Evolutionary conservation across 1,140 invertebrate genomes (phyloP), one percentile per base, ranked within the genome.

Genomic region (Nymphalis io): DNA sequence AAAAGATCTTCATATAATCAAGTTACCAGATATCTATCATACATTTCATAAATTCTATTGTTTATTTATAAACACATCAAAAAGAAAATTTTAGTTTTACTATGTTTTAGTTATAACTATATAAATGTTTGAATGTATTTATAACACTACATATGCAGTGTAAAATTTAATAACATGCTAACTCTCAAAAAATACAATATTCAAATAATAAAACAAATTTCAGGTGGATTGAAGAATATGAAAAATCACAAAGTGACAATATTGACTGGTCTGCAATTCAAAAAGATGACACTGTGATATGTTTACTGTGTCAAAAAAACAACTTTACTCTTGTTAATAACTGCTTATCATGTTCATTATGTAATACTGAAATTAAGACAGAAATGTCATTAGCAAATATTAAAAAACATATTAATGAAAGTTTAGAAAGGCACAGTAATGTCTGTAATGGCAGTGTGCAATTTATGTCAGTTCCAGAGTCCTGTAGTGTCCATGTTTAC

Each of bases 171-270:
- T 8, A 33, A 3, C 10, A 33, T 33, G 10, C 10, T 6, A 8
- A 33, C 3, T 33, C 27, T 42, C 3, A 42, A 42, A 18, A 59
- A 59, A n/a, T 1, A 6, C 33, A 55, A 27, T 18, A 33, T 39
- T 39, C 2, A 59, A 59, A 40, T 59, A 12, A 18, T 40, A 8
- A 39, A 27, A 27, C 12, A 61, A 48, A 12, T 83, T 87, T 18
- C 70, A 91, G 89, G 89, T 88, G 76, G 62, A 21, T 82, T 46
- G 78, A 84, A 70, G 87, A 91, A 75, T 87, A 89, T 84, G 86
- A 91, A 70, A 89, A 83, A 76, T 81, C 83, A 27, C 75, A 86
- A 63, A 64, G 64, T 46, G 75, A 80, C 40, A 72, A 86, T 70
- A 44, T 85, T 68, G 85, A 89, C 66, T 86, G 82, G 87, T 84